Conservation (phyloP, 2,113 vertebrate genomes). For the Oostethus manadensis region DNA sequence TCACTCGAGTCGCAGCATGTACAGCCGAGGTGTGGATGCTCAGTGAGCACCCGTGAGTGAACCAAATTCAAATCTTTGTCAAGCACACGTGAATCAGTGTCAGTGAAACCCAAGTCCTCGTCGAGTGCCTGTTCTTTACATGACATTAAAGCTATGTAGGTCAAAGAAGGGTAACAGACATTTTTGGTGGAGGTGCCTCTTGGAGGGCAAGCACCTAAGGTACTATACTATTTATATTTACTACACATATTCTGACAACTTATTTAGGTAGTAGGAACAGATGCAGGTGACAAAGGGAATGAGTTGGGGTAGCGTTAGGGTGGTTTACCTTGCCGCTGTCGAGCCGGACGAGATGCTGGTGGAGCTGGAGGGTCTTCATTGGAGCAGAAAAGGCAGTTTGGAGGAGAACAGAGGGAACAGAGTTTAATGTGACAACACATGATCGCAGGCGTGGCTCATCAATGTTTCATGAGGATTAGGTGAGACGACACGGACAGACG, state of each 20-base stretch:
- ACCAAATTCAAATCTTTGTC: no score
- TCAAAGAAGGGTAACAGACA: no score
- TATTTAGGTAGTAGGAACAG: slow-evolving; percentile 28
- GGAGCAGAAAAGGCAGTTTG: slow-evolving; percentile 5
- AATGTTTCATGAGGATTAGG: slow-evolving; percentile 71
- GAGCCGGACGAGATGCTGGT: slow-evolving; percentile 67
- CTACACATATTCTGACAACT: background rate
- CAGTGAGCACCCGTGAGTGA: no score
- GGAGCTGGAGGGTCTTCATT: slow-evolving; percentile 71
- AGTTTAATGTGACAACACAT: slow-evolving; percentile 16
- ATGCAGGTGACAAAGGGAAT: slow-evolving; percentile 11
- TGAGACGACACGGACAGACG: slow-evolving; percentile 41
- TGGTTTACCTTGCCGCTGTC: slow-evolving; percentile 36
- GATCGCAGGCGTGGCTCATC: slow-evolving; percentile 46
- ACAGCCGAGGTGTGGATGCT: no score
- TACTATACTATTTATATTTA: no score
- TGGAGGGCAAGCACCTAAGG: background rate
- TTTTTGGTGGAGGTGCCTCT: slow-evolving; percentile 38
- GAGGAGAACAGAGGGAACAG: slow-evolving; percentile 19
- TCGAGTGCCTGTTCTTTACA: no score
- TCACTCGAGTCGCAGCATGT: no score
- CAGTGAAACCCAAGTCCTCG: no score
- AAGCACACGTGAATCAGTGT: no score
- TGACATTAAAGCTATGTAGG: no score
- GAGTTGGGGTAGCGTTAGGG: background rate